phyloP scores from a whole-genome alignment of 2,113 vertebrate genomes.

The Chloropsis hardwickii region DNA sequence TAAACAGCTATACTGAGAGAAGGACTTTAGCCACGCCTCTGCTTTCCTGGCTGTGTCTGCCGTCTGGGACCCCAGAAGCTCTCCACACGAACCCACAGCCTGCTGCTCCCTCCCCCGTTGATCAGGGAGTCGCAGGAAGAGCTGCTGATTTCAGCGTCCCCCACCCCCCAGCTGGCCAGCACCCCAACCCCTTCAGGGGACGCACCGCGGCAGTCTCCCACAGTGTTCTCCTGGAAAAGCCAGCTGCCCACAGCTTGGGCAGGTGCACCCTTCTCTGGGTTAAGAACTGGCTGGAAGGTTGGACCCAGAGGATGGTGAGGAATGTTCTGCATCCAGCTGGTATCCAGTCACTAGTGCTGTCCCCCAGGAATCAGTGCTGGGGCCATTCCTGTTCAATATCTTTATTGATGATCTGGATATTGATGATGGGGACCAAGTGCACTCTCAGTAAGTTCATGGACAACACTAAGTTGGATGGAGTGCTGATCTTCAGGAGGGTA shows the following conservation, averaged over 20 bases:
- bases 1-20: too few relatives aligned
- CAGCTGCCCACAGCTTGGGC: fast-evolving
- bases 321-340: not conserved
- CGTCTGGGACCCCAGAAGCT: too few relatives aligned
- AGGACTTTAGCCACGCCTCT: too few relatives aligned
- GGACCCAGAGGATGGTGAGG: not conserved
- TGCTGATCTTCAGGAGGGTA: not conserved
- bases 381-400: not conserved
- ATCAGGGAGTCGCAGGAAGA: too few relatives aligned
- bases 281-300: not conserved
- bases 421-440: not conserved
- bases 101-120: too few relatives aligned
- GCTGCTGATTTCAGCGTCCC: too few relatives aligned
- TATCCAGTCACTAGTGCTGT: not conserved
- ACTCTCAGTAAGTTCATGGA: not conserved
- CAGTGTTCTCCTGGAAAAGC: not conserved
- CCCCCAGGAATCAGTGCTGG: not conserved
- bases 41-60: too few relatives aligned
- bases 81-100: too few relatives aligned
- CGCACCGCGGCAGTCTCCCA: too few relatives aligned
- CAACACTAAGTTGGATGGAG: not conserved
- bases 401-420: not conserved
- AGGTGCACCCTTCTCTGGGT: not conserved
- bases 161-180: too few relatives aligned
- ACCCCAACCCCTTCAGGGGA: too few relatives aligned